Evolutionary conservation across 1,140 invertebrate species (phyloP).

Genomic region (Neodiprion virginianus): DNA sequence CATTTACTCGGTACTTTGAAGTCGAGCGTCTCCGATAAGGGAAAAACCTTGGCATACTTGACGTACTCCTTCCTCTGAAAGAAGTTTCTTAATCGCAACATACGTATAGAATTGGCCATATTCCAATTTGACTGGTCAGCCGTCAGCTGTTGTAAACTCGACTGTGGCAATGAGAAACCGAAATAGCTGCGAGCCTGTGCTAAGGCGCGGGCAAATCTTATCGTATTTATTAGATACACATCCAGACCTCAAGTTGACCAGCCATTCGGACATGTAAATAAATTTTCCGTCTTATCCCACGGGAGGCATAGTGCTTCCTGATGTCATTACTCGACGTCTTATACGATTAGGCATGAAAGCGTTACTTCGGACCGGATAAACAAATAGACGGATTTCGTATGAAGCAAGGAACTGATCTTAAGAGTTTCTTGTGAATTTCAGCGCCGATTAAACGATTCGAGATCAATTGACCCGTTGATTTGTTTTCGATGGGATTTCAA

Average conservation of each 20-base stretch:
- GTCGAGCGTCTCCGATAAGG: slow-evolving; percentile 79
- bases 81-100: slow-evolving; percentile 12
- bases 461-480: too few species aligned
- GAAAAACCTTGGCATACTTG: slow-evolving; percentile 96
- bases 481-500: too few species aligned
- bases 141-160: slow-evolving; percentile 38
- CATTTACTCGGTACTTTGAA: slow-evolving; percentile 92
- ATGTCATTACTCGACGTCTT: too few species aligned
- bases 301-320: too few species aligned
- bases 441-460: too few species aligned
- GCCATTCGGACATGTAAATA: not conserved
- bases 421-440: too few species aligned
- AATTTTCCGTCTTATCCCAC: too few species aligned
- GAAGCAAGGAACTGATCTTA: too few species aligned
- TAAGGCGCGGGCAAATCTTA: not conserved
- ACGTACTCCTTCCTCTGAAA: slow-evolving; percentile 95
- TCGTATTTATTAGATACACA: not conserved
- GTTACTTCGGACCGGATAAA: too few species aligned
- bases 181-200: slow-evolving; percentile 36
- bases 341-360: too few species aligned
- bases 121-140: slow-evolving; percentile 38
- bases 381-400: too few species aligned
- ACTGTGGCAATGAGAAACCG: slow-evolving; percentile 46
- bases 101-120: slow-evolving; percentile 32
- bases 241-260: not conserved